Percentiles rank a stretch among this genome's conserved stretches.
These are phyloP conservation scores for Lagothrix lagotricha DNA, from an alignment of 2,797 vertebrate species.

Conservation along the genomic window DNA sequence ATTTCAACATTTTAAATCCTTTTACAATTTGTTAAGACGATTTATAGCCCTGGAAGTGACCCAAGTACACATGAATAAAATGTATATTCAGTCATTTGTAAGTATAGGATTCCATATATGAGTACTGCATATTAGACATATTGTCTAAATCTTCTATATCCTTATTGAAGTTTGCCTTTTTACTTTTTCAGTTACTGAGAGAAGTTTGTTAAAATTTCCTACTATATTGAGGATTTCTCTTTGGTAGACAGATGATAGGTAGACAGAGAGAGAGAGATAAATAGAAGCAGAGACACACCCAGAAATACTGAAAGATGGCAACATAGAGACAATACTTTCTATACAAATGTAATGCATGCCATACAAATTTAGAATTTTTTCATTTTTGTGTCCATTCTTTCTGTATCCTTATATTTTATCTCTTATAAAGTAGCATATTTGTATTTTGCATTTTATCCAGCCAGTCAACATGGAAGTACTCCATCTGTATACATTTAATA, in stretches of 20 bases:
- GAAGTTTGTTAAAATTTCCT: not conserved
- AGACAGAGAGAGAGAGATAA: not conserved
- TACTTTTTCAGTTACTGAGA: not conserved
- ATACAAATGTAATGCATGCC: not conserved
- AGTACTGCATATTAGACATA: not conserved
- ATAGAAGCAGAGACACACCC: not conserved
- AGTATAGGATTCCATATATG: not conserved
- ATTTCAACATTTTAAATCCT: conserved; percentile 22
- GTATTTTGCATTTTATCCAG: not conserved
- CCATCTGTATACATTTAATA: not conserved
- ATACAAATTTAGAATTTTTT: conserved; percentile 16
- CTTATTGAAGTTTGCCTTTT: not conserved
- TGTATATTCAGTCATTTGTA: not conserved
- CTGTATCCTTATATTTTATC: not conserved
- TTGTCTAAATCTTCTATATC: not conserved
- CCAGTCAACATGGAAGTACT: not conserved
- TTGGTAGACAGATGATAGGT: not conserved
- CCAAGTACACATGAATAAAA: not conserved
- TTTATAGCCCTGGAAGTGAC: not conserved
- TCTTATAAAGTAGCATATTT: not conserved
- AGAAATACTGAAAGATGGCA: not conserved
- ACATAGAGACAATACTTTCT: not conserved
- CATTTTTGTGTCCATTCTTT: not conserved
- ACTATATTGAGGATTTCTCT: not conserved
- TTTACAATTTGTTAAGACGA: not conserved